Evolutionary conservation across 2,888 invertebrate species (phyloP).

Genomic region (Quadriops clusia): DNA sequence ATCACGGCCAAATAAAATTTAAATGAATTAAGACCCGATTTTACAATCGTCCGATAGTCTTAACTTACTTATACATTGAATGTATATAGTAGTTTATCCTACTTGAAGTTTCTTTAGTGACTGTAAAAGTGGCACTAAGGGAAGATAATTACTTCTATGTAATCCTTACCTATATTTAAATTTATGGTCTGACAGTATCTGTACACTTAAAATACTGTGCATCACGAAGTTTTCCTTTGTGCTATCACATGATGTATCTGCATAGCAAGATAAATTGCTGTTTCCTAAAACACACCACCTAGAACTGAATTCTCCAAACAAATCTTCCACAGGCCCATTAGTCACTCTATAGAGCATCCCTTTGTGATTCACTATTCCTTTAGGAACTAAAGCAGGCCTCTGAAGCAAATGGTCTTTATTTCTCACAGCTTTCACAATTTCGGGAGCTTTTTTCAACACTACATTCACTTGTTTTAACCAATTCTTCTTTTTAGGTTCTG

Average conservation of each 20-base stretch:
- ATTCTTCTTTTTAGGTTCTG: constrained; percentile 37
- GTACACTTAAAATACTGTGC: constrained; percentile 52
- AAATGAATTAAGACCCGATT: too few species aligned
- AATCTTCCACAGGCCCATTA: constrained; percentile 54
- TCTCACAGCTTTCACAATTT: constrained; percentile 33
- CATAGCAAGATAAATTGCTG: constrained; percentile 59
- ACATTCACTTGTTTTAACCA: constrained; percentile 31
- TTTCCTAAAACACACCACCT: constrained; percentile 61
- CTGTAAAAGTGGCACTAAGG: constrained; percentile 6
- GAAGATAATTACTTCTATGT: constrained; percentile 7
- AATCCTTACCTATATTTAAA: constrained; percentile 34
- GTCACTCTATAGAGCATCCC: constrained; percentile 49
- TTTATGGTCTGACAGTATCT: constrained; percentile 46
- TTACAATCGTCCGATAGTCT: too few species aligned
- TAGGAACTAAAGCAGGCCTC: constrained; percentile 40
- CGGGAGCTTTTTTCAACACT: constrained; percentile 43
- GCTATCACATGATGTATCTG: constrained; percentile 56
- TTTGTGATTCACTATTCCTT: constrained; percentile 42
- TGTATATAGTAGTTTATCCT: too few species aligned
- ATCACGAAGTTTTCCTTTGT: constrained; percentile 59
- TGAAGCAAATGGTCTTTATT: constrained; percentile 34
- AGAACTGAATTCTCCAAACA: constrained; percentile 65
- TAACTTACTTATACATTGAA: too few species aligned
- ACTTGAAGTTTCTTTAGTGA: too few species aligned
- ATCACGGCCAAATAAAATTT: too few species aligned